A percentile compares a stretch with the other conserved stretches of the same genome.
Evolutionary conservation across 2,797 vertebrate genomes (phyloP).

Genomic region (Sitta carolinensis): DNA sequence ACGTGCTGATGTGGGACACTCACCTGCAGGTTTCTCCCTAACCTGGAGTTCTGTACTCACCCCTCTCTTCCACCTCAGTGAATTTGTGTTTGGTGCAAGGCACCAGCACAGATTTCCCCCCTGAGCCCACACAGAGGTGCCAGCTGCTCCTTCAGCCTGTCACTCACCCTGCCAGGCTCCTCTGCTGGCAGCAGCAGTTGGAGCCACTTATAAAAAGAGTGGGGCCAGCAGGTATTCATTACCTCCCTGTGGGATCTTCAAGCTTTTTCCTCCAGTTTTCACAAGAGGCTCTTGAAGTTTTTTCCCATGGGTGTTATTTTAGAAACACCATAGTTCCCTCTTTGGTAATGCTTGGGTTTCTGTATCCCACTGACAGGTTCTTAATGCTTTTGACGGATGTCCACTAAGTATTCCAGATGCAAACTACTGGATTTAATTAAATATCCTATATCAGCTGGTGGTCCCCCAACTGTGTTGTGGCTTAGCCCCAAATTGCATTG

Average conservation of each 20-base stretch:
- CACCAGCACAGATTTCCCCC: background rate
- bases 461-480: background rate
- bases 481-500: background rate
- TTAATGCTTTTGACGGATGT: background rate
- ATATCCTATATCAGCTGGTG: background rate
- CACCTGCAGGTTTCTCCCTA: background rate
- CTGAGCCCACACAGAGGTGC: background rate
- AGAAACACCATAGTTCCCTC: background rate
- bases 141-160: background rate
- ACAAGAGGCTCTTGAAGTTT: background rate
- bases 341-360: background rate
- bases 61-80: background rate
- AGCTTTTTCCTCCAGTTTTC: background rate
- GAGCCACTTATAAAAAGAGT: accelerated
- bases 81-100: background rate
- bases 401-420: background rate
- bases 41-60: background rate
- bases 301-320: background rate
- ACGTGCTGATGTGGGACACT: background rate
- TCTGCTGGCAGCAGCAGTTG: background rate
- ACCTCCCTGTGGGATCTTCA: background rate
- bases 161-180: background rate
- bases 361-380: background rate
- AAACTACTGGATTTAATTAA: background rate
- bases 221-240: background rate